Percentiles rank a stretch among this genome's conserved stretches.
Conservation (phyloP, 2,888 invertebrate genomes). For the Ormyrus pomaceus region DNA sequence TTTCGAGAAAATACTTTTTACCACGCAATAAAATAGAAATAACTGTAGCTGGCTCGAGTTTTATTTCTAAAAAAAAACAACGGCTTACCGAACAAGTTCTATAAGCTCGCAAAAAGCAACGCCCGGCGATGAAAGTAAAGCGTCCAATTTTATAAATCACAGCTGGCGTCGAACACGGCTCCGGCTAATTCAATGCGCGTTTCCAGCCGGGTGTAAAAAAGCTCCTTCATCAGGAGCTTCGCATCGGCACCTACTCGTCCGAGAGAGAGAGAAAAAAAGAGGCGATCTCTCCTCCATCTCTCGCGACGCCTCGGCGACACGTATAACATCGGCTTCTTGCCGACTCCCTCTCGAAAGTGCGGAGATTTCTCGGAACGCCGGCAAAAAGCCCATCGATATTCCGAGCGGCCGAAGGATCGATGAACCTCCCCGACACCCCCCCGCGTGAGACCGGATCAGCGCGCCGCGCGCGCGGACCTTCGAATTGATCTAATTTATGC, state of each 20-base stretch:
- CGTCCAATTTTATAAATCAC: too few species aligned
- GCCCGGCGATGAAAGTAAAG: not conserved
- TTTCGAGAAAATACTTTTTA: too few species aligned
- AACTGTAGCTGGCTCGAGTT: too few species aligned
- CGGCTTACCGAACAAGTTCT: too few species aligned
- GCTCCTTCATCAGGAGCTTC: conserved; percentile 4
- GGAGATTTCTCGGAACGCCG: conserved; percentile 57
- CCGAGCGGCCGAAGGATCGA: conserved; percentile 44
- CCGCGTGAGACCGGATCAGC: not conserved
- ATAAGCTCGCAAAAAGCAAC: not conserved
- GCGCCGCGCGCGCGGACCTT: conserved; percentile 13
- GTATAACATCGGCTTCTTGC: not conserved
- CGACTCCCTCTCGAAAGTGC: conserved; percentile 30
- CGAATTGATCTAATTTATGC: conserved; percentile 55
- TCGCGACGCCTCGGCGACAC: not conserved
- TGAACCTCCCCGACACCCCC: conserved; percentile 47
- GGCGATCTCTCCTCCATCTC: not conserved
- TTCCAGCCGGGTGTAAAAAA: conserved; percentile 20
- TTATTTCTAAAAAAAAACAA: too few species aligned
- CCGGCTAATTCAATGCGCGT: conserved; percentile 25
- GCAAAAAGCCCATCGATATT: conserved; percentile 47
- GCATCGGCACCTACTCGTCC: conserved; percentile 1
- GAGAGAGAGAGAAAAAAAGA: not conserved
- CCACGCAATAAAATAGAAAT: too few species aligned
- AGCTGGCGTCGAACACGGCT: too few species aligned